These are phyloP conservation scores for Oreocharis arfaki DNA, from an alignment of 2,113 vertebrate species.

Conservation along the genomic window DNA sequence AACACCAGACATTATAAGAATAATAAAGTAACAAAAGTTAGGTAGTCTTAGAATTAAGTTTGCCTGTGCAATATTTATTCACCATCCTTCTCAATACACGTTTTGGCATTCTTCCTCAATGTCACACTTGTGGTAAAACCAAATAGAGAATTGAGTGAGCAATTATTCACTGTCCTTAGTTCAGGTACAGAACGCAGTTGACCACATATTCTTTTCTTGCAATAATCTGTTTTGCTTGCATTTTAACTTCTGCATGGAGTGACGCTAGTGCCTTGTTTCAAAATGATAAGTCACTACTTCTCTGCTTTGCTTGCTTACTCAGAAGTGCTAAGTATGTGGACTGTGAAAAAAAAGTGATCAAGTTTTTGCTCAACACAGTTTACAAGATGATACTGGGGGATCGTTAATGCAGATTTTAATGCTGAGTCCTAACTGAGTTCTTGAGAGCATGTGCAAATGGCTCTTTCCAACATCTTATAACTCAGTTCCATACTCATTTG, in stretches of 20 bases:
- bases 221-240: not conserved
- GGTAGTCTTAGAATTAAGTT: not conserved
- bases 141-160: not conserved
- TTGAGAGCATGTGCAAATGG: not conserved
- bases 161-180: not conserved
- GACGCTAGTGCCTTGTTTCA: not conserved
- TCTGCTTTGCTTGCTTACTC: not conserved
- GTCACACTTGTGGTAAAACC: not conserved
- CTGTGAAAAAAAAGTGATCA: not conserved
- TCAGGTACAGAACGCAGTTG: not conserved
- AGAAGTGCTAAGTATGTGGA: not conserved
- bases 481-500: not conserved
- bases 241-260: not conserved
- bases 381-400: not conserved
- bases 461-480: not conserved
- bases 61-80: not conserved
- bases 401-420: not conserved
- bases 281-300: not conserved
- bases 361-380: not conserved
- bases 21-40: not conserved
- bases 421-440: not conserved
- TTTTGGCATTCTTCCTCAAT: not conserved
- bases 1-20: not conserved
- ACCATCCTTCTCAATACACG: not conserved
- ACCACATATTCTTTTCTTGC: not conserved